A percentile compares a stretch with the other conserved stretches of the same genome.
These are phyloP conservation scores for Gryon sp. DNA, from an alignment of 1,140 invertebrate species.

Conservation along the genomic window DNA sequence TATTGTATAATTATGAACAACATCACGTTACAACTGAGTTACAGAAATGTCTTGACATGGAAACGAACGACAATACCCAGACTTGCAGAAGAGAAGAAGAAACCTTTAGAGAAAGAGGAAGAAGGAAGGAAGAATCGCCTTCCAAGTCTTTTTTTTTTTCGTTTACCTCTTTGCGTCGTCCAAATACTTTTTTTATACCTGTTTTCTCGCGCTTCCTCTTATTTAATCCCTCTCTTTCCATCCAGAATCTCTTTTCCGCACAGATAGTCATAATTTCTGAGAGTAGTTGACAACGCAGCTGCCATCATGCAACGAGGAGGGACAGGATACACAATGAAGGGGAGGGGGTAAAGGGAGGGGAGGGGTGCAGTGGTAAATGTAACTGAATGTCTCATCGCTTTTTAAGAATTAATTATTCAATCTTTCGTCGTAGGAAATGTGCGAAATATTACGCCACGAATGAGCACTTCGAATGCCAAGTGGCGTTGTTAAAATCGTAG, in stretches of 20 bases:
- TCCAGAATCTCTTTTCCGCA: neutral
- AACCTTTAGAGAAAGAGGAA: no score
- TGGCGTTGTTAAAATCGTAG: slow-evolving; percentile 22
- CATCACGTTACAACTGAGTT: slow-evolving; percentile 16
- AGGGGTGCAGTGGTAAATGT: no score
- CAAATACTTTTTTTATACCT: neutral
- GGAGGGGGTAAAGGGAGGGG: no score
- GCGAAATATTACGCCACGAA: slow-evolving; percentile 44
- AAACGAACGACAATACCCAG: slow-evolving; percentile 25
- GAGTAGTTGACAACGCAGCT: slow-evolving; percentile 26
- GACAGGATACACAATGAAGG: no score
- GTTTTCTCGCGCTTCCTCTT: neutral
- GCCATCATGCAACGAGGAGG: neutral
- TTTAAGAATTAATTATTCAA: slow-evolving; percentile 56
- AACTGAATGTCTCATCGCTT: slow-evolving; percentile 34
- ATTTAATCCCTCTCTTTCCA: neutral
- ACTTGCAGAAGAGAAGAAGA: no score
- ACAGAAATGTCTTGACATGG: slow-evolving; percentile 30
- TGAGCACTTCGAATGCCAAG: slow-evolving; percentile 15
- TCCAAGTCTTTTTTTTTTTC: slow-evolving; percentile 1
- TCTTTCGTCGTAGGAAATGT: slow-evolving; percentile 47
- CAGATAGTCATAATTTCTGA: slow-evolving; percentile 29
- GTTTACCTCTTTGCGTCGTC: neutral
- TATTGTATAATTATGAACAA: slow-evolving; percentile 40
- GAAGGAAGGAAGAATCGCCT: slow-evolving; percentile 9